Evolutionary conservation across 2,797 vertebrate genomes (phyloP).

Genomic region (Neopelma chrysocephalum): DNA sequence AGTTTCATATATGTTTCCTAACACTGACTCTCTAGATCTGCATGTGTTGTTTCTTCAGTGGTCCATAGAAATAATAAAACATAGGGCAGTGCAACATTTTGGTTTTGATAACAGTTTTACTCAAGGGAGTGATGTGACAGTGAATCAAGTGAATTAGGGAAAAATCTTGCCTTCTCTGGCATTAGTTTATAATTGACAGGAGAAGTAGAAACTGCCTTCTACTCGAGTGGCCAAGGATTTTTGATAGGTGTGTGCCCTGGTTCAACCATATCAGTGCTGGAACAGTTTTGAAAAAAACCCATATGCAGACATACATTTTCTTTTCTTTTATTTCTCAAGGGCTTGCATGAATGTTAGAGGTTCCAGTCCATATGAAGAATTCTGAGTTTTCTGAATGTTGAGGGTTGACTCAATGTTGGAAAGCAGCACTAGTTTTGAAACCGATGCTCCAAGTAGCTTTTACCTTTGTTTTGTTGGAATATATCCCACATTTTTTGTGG

Average conservation of each 20-base stretch:
- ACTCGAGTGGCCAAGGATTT: neutral
- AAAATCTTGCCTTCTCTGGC: neutral
- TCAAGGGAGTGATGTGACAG: neutral
- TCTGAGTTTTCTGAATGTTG: neutral
- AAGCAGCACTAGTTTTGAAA: neutral
- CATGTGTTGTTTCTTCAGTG: neutral
- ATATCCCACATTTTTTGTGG: neutral
- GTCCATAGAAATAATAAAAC: neutral
- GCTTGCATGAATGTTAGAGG: neutral
- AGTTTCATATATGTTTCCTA: conserved; percentile 11
- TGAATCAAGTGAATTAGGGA: neutral
- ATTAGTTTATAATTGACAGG: neutral
- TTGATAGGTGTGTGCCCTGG: neutral
- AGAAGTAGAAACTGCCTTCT: neutral
- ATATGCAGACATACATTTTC: neutral
- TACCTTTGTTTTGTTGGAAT: neutral
- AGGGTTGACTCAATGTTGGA: neutral
- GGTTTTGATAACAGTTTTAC: neutral
- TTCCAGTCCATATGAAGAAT: neutral
- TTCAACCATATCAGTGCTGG: neutral
- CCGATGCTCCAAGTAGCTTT: neutral
- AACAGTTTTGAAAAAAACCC: neutral
- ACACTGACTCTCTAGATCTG: neutral
- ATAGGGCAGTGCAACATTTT: neutral
- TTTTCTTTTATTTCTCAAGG: neutral